Conservation (phyloP, 1,140 invertebrate genomes). For the Mactra quadrangularis region DNA sequence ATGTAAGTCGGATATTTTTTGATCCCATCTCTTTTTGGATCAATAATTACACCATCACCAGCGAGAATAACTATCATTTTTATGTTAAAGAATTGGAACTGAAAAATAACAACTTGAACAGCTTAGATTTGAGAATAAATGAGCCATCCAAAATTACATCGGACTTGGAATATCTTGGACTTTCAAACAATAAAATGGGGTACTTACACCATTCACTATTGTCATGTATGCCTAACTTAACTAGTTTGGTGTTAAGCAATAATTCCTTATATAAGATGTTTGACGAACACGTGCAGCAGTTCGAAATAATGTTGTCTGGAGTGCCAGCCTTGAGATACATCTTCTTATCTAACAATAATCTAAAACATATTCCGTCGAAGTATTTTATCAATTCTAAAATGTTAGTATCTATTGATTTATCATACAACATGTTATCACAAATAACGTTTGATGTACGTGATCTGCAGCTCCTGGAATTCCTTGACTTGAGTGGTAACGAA, state of each 20-base stretch:
- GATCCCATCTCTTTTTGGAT: not conserved
- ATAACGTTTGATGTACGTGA: not conserved
- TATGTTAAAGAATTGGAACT: not conserved
- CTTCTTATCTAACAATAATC: not conserved
- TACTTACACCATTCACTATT: not conserved
- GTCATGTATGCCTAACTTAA: not conserved
- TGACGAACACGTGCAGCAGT: not conserved
- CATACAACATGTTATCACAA: not conserved
- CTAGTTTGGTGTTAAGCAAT: not conserved
- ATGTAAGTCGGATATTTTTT: not conserved
- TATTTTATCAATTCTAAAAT: not conserved
- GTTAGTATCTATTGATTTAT: not conserved
- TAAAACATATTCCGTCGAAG: not conserved
- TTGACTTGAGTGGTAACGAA: slow-evolving; percentile 1
- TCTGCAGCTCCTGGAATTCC: not conserved
- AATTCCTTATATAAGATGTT: not conserved
- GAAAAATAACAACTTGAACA: not conserved
- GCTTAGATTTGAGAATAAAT: not conserved
- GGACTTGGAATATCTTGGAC: not conserved
- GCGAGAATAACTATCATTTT: not conserved
- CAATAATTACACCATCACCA: not conserved
- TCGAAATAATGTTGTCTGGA: not conserved
- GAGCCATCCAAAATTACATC: not conserved
- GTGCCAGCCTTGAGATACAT: not conserved
- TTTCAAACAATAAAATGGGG: not conserved